Evolutionary conservation across 1,140 invertebrate genomes (phyloP).

Genomic region (Spodoptera frugiperda): DNA sequence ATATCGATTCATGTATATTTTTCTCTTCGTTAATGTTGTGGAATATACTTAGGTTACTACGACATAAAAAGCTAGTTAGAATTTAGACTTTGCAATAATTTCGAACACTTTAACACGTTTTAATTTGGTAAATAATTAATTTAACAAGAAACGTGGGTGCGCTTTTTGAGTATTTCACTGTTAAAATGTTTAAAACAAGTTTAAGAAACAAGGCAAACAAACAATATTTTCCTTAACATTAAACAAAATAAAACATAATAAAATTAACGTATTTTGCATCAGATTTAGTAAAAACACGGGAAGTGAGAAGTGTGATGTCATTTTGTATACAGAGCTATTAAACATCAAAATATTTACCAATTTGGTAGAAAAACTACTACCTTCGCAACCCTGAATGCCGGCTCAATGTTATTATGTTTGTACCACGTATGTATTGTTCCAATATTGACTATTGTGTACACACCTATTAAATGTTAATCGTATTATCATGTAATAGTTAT

Average conservation of each 20-base stretch:
- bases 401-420: slow-evolving; percentile 35
- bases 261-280: no score
- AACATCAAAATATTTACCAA: background rate
- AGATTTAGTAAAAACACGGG: background rate
- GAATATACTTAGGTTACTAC: no score
- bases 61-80: no score
- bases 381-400: slow-evolving; percentile 29
- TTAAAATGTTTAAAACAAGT: no score
- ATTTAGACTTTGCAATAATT: no score
- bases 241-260: no score
- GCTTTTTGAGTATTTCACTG: no score
- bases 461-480: slow-evolving; percentile 4
- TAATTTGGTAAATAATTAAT: no score
- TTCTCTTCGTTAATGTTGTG: background rate
- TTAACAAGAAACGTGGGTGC: no score
- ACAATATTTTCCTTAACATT: no score
- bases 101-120: no score
- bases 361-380: slow-evolving; percentile 3
- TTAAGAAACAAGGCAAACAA: background rate
- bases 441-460: background rate
- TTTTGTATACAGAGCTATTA: background rate
- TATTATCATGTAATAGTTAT: background rate
- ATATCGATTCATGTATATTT: background rate
- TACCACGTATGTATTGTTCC: background rate
- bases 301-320: background rate